A percentile compares a stretch with the other conserved stretches of the same genome.
These are phyloP conservation scores for Numenius arquata DNA, from an alignment of 2,113 vertebrate genomes.

Conservation along the genomic window DNA sequence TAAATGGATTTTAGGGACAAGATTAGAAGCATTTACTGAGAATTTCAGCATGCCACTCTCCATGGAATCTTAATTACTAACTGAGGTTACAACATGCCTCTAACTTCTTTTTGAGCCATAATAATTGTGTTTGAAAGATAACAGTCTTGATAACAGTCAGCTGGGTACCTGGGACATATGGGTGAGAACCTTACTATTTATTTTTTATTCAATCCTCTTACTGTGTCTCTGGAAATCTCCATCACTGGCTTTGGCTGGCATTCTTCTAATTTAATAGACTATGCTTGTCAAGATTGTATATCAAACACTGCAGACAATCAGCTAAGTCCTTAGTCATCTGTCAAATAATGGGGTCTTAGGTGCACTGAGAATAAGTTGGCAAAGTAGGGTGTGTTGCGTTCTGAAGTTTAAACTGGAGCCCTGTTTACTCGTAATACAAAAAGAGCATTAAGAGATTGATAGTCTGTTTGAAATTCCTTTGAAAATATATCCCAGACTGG, in stretches of 20 bases:
- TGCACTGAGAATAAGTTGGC: neutral
- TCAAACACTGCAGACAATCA: conserved; percentile 24
- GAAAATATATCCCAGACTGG: conserved; percentile 21
- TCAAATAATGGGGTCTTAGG: neutral
- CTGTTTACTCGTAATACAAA: conserved; percentile 18
- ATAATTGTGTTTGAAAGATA: neutral
- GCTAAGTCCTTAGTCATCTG: conserved; percentile 40
- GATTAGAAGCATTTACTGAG: neutral
- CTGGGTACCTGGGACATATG: neutral
- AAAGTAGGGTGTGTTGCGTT: neutral
- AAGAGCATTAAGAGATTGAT: conserved; percentile 51
- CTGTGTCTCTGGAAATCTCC: neutral
- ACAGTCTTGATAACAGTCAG: neutral
- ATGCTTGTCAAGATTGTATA: conserved; percentile 17
- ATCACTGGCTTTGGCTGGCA: neutral
- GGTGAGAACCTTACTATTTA: neutral
- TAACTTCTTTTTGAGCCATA: neutral
- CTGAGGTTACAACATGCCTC: neutral
- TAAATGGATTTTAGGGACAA: conserved; percentile 38
- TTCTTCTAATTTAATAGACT: conserved; percentile 34
- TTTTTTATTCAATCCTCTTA: neutral
- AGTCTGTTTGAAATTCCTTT: conserved; percentile 46
- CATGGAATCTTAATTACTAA: neutral
- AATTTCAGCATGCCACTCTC: neutral
- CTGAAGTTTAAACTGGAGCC: neutral